Evolutionary conservation across 2,888 invertebrate genomes (phyloP), one percentile per base, ranked within the genome.

Genomic region (Mythimna albipuncta): DNA sequence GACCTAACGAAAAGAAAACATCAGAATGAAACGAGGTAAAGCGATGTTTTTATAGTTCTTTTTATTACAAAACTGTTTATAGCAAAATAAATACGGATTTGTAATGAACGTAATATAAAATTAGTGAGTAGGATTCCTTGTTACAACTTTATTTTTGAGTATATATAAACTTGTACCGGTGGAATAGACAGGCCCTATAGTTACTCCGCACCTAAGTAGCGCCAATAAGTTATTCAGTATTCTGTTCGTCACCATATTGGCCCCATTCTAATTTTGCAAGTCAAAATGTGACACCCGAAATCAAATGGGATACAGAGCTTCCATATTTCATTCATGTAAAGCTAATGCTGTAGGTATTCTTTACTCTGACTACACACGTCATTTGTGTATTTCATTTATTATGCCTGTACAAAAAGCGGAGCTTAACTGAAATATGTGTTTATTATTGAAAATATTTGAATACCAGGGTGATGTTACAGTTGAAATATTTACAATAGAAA

Each of bases 231-330:
- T 73, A 71, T 73, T 71, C n/a, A 73, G 41, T 73, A 71, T 71
- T 58, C 38, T 16, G 26, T 58, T 57, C 55, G 6, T 6, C 32
- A 70, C 55, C 2, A 32, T 62, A 57, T n/a, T 47, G 38, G 55
- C 41, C 52, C 26, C 38, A 47, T 61, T 74, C n/a, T n/a, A 77
- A 32, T 74, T 77, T 74, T 67, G 44, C n/a, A 77, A 74, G 59
- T 54, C 38, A 76, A 52, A 75, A 65, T 47, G 32, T 35, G 66
- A 44, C 50, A 44, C 9, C 7, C 26, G 58, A 10, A 66, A 54
- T 54, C 52, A 54, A 9, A 63, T 35, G 13, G 44, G 58, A 58
- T 59, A 76, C 68, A 74, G n/a, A 6, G 26, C 38, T 77, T 41
- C 47, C 77, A 77, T 38, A 38, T 47, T 52, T 74, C 52, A 54